Evolutionary conservation across 2,113 vertebrate species (phyloP), one percentile per base, ranked within the genome.

Genomic region (Nyctereutes procyonoides): DNA sequence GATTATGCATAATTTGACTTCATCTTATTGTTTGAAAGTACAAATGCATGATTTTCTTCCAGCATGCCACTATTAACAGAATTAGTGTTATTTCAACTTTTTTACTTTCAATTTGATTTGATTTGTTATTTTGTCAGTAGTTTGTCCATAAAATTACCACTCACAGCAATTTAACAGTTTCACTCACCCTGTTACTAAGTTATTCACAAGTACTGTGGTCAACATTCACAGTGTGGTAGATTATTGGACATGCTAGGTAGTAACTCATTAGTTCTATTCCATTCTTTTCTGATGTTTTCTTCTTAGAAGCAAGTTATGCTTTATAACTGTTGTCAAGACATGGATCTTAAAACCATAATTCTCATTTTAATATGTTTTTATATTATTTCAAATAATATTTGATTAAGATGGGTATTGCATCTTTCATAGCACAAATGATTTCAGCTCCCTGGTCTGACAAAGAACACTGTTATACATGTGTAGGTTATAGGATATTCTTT

Each of bases 21-120:
- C 12, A 84, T 60, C 90, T 89, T 83, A 53, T 93, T 89, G 48
- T 80, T 92, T 95, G 81, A 90, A 94, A 84, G 12, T 53, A 76
- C 1, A 83, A 96, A 67, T 8, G 8, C 32, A 43, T 11, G 0
- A 9, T 87, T 88, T 90, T 69, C 32, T 9, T 20, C 19, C n/a
- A 38, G 58, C 2, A 16, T 80, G 16, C 24, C 38, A 91, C 58
- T 73, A 67, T 80, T 88, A 63, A 63, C 83, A 73, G 24, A 5
- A 80, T 95, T 85, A 67, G 58, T 19, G 53, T 7, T 85, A 73
- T 88, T 80, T 48, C 35, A 90, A 28, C 7, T 62, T 91, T 88
- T n/a, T 76, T 15, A 80, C 9, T 95, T 96, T 76, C 38, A 56
- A 30, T 19, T 96, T 76, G 24, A 20, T 97, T 77, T 32, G 53